Base-by-base conservation (phyloP, 1,140 invertebrate species). In the Mercenaria mercenaria region DNA sequence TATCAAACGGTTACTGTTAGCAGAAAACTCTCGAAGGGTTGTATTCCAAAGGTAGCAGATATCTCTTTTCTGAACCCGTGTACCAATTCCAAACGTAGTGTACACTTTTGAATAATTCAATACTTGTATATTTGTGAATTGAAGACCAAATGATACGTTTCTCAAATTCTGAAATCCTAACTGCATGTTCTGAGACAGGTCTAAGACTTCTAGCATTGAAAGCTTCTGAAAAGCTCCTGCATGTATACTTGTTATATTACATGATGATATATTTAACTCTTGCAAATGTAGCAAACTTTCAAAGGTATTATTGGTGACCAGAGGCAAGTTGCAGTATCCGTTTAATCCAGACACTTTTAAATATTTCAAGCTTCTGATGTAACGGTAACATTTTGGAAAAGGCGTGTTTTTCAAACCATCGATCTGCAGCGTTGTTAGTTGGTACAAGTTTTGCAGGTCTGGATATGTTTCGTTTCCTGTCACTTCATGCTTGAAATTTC, bases 21-120 rank as follows among this genome's bases (percentile, higher is more conserved):
- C 32, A 47, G 1, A 41, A 26, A 81, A n/a, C 56, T 50, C 87
- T 26, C 29, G 18, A 23, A 74, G 59, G 23, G 50, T 77, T 32
- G 90, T 91, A 52, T 91, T 84, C 80, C 80, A 83, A 8, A 91
- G 69, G 81, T 84, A 89, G n/a, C 74, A 77, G 1, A 84, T 26
- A 47, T 88, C 52, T 29, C 26, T 2, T 32, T 29, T 10, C 0
- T 39, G 50, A 32, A 91, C n/a, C 26, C 18, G 26, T 6, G 59
- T 82, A 15, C 86, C 79, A 26, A 84, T 6, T 1, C 77, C 79
- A n/a, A 83, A 85, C 1, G 80, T 39, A 26, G 13, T 39, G 34
- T 67, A 56, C 0, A 91, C 52, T 52, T 50, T 69, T 29, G 82
- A 83, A 34, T 56, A 18, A 18, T 89, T 79, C 4, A 91, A 41